A percentile compares a stretch with the other conserved stretches of the same genome.
phyloP scores from a whole-genome alignment of 2,888 invertebrate species.

The Agrotis exclamationis region DNA sequence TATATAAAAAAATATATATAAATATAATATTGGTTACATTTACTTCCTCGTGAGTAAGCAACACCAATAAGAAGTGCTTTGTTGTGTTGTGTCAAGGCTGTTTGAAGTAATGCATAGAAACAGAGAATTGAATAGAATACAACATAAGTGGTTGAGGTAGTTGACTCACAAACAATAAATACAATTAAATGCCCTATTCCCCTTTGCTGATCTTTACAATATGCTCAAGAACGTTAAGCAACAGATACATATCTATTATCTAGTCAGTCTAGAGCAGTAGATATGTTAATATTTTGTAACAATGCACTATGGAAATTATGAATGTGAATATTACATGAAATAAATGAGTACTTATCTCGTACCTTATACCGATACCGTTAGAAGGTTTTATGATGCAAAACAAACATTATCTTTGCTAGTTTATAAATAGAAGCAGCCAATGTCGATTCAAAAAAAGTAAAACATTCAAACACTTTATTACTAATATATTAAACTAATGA shows the following conservation, averaged over 20 bases:
- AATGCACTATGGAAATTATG: conserved; percentile 52
- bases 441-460: conserved; percentile 6
- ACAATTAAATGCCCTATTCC: conserved; percentile 56
- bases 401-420: conserved; percentile 19
- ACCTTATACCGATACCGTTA: conserved; percentile 33
- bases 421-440: conserved; percentile 34
- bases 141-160: conserved; percentile 36
- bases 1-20: too few species aligned
- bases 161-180: conserved; percentile 48
- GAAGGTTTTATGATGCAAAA: conserved; percentile 47
- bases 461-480: conserved; percentile 14
- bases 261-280: conserved; percentile 41
- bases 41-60: conserved; percentile 35
- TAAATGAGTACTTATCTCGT: conserved; percentile 50
- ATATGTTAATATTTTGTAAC: conserved; percentile 53
- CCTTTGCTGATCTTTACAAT: conserved; percentile 58
- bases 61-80: conserved; percentile 32
- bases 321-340: conserved; percentile 55
- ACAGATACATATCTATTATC: conserved; percentile 65
- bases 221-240: conserved; percentile 40
- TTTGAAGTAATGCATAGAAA: conserved; percentile 41
- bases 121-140: conserved; percentile 49
- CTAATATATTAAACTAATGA: conserved; percentile 1
- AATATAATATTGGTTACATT: background rate
- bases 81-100: conserved; percentile 40